Base-by-base conservation (phyloP, 1,140 invertebrate species). In the Macrosteles quadrilineatus region DNA sequence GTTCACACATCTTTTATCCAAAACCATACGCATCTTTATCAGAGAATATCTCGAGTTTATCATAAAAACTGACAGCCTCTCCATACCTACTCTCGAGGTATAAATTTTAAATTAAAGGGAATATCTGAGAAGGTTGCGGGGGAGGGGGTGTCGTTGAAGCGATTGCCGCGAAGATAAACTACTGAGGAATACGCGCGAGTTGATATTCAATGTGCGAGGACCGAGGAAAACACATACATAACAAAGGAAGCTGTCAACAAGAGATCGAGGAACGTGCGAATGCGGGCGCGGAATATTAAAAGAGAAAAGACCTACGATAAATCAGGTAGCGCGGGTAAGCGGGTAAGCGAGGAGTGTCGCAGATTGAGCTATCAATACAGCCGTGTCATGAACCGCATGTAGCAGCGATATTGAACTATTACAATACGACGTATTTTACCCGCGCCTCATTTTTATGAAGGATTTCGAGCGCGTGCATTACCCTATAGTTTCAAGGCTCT, bases 281-380 rank as follows among this genome's bases (percentile, higher is more conserved):
- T n/a, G 55, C 55, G 55, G 55, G 23, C 9, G 55, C 55, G 21
- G 55, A 59, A 59, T 59, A 59, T 59, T 59, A 59, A 59, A 59
- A 59, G 55, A 59, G 55, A 59, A 36, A 59, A 59, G 55, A 59
- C 14, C 6, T 14, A 29, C 25, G 27, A 59, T 59, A 59, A 59
- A 59, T 59, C 55, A 59, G 25, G 21, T 14, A 30, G 14, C 4
- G 6, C 23, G 55, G 12, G 55, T 30, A 6, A 29, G 21, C 9
- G 21, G 55, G 2, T 1, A 27, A 29, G 21, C 12, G 25, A 2
- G 55, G 4, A 14, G 32, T 14, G 32, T 36, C 32, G 55, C 23
- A 59, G 55, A 59, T 59, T 59, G 55, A n/a, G 21, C 55, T 25
- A 59, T 59, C 55, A 59, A 59, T 59, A 59, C 55, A 14, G 25